A percentile compares a stretch with the other conserved stretches of the same genome.
Conservation (phyloP, 2,888 invertebrate species). For the Beris morrisii region DNA sequence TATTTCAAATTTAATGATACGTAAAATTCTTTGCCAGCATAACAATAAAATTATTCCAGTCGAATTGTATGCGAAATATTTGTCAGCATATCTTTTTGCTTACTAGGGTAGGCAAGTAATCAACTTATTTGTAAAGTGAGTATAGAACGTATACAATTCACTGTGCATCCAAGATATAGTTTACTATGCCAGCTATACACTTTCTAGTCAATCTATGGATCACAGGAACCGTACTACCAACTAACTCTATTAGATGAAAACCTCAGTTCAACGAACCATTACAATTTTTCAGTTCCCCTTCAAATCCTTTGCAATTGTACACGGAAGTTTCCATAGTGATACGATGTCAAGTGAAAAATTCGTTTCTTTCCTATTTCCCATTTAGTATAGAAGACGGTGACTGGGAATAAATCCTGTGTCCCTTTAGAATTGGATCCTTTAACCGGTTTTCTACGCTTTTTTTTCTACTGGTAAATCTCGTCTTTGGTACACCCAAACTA, state of each 20-base stretch:
- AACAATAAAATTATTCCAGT: too few relatives aligned
- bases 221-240: not conserved
- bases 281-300: conserved; percentile 23
- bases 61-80: too few relatives aligned
- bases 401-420: conserved; percentile 20
- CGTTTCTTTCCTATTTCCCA: conserved; percentile 20
- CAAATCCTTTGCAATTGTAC: not conserved
- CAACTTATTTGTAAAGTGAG: too few relatives aligned
- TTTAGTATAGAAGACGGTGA: conserved; percentile 9
- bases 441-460: conserved; percentile 13
- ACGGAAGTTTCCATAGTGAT: not conserved
- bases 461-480: conserved; percentile 15
- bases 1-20: too few relatives aligned
- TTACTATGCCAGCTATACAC: not conserved
- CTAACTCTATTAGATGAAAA: conserved; percentile 14
- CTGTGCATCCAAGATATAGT: too few relatives aligned
- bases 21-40: too few relatives aligned
- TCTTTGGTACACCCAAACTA: conserved; percentile 26
- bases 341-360: conserved; percentile 31
- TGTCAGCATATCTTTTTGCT: too few relatives aligned
- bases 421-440: conserved; percentile 22
- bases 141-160: too few relatives aligned
- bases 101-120: too few relatives aligned
- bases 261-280: conserved; percentile 31
- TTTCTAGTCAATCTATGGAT: not conserved